Percentiles rank a stretch among this genome's conserved stretches.
Evolutionary conservation across 2,888 invertebrate species (phyloP).

Genomic region (Caradrina clavipalpis): DNA sequence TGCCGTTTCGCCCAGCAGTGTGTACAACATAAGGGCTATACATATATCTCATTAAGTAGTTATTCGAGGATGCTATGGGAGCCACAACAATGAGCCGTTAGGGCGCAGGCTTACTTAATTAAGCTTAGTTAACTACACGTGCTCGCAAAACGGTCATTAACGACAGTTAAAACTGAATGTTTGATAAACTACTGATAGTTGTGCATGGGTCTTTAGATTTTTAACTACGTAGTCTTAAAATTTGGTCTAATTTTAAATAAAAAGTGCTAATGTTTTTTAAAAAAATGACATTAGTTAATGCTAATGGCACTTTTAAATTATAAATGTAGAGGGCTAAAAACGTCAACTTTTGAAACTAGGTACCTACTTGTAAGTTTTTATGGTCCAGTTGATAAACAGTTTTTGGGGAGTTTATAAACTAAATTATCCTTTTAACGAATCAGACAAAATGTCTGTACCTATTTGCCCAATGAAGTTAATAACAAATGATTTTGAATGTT

Average conservation of each 20-base stretch:
- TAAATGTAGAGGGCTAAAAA: conserved; percentile 7
- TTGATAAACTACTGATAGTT: conserved; percentile 62
- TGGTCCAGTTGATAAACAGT: conserved; percentile 9
- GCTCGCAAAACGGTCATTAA: conserved; percentile 59
- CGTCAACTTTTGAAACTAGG: conserved; percentile 13
- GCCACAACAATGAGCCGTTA: conserved; percentile 79
- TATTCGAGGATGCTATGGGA: conserved; percentile 74
- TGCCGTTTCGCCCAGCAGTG: conserved; percentile 46
- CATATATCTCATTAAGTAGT: conserved; percentile 80
- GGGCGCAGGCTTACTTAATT: conserved; percentile 77
- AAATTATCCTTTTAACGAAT: conserved; percentile 26
- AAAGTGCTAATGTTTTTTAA: too few relatives aligned
- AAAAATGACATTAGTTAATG: too few relatives aligned
- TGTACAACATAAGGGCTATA: conserved; percentile 69
- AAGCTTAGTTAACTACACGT: conserved; percentile 72
- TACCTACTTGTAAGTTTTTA: conserved; percentile 21
- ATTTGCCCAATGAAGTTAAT: too few relatives aligned
- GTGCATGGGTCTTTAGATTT: conserved; percentile 45
- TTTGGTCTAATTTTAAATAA: conserved; percentile 18
- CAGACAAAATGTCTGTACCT: not conserved
- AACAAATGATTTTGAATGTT: too few relatives aligned
- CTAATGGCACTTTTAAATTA: conserved; percentile 26
- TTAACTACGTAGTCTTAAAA: conserved; percentile 10
- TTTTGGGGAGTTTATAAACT: not conserved
- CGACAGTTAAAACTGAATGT: conserved; percentile 67